Evolutionary conservation across 2,113 vertebrate genomes (phyloP).

Genomic region (Elaphurus davidianus): DNA sequence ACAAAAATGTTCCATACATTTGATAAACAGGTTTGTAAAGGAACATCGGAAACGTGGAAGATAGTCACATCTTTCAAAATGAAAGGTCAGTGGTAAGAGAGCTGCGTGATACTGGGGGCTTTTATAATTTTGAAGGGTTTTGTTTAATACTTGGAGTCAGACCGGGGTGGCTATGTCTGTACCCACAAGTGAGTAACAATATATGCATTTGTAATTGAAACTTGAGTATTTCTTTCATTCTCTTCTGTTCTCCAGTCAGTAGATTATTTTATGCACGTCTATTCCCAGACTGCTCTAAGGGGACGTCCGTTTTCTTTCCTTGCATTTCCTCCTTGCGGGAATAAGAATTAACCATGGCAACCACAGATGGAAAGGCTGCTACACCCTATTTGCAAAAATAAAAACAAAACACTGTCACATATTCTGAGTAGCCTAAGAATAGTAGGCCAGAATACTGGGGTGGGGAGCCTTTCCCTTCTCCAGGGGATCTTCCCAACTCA

Average conservation of each 20-base stretch:
- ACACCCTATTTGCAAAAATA: not conserved
- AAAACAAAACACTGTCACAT: not conserved
- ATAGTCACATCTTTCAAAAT: not conserved
- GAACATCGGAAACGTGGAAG: not conserved
- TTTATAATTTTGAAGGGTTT: not conserved
- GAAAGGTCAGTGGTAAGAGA: not conserved
- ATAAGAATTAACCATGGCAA: not conserved
- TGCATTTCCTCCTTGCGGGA: not conserved
- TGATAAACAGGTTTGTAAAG: slow-evolving; percentile 70
- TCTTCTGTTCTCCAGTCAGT: not conserved
- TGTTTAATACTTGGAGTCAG: not conserved
- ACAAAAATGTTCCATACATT: slow-evolving; percentile 74
- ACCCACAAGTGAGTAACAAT: fast-evolving
- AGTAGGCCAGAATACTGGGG: not conserved
- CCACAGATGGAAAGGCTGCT: not conserved
- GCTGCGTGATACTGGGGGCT: not conserved
- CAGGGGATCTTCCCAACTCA: not conserved
- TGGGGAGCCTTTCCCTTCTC: not conserved
- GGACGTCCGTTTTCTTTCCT: fast-evolving
- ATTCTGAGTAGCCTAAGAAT: not conserved
- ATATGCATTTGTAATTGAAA: fast-evolving
- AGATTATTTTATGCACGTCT: not conserved
- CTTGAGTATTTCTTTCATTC: not conserved
- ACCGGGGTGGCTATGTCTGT: fast-evolving
- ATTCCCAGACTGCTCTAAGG: not conserved